Evolutionary conservation across 2,113 vertebrate genomes (phyloP), one percentile per base, ranked within the genome.

Genomic region (Dasypus novemcinctus): DNA sequence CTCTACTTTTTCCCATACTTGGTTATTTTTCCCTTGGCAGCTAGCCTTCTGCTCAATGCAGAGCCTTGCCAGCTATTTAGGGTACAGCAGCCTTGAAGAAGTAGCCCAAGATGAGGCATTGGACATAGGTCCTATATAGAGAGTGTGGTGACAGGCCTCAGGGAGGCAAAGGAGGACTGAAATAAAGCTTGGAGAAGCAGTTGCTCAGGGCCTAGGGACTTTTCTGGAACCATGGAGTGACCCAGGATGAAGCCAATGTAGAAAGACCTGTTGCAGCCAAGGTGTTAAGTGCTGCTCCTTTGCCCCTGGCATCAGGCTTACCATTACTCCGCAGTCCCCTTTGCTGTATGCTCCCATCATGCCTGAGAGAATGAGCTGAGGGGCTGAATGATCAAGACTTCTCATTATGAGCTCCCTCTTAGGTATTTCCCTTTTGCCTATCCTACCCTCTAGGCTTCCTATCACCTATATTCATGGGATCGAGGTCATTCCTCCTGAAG

Each of bases 1-100:
- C 31, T 99, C 98, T 84, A 99, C 98, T 97, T 99, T 99, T 96
- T 98, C 98, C 99, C 98, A 75, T 57, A 92, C 4, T 12, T 23
- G 11, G 7, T n/a, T 90, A n/a, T 64, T 63, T 78, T 38, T 90
- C 11, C 63, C 41, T 93, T 93, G 49, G n/a, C 74, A 83, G 33
- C 31, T 88, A 52, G n/a, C 25, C 54, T 66, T 17, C 61, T 66
- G 79, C 8, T 84, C 33, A 15, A 8, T 25, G 20, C 18, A 83
- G 13, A 87, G 31, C 15, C 23, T 91, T 84, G 15, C 27, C 41
- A 36, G n/a, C 79, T 52, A 41, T 63, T 94, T 20, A 11, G 10
- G n/a, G 10, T 68, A 31, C 15, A 84, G 41, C 13, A 20, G 33
- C 52, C 23, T 69, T 94, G n/a, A 78, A 46, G 25, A 14, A 46